A percentile compares a stretch with the other conserved stretches of the same genome.
phyloP scores from a whole-genome alignment of 2,113 vertebrate species.

The Mus pahari region DNA sequence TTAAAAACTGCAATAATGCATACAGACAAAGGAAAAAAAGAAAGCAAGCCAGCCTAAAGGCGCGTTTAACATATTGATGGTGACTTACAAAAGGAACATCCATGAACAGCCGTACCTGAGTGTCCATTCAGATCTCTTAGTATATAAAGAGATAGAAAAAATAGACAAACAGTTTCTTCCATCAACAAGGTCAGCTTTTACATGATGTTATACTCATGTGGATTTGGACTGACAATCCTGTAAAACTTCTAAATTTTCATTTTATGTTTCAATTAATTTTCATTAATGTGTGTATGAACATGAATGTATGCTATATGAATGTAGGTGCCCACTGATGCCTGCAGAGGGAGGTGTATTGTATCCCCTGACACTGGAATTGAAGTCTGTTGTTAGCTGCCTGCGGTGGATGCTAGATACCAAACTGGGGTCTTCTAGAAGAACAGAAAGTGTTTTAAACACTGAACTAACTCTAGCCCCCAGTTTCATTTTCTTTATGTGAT shows the following conservation, averaged over 20 bases:
- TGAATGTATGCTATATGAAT: too few relatives aligned
- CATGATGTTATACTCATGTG: neutral
- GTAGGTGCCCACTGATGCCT: too few relatives aligned
- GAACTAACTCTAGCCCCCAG: neutral
- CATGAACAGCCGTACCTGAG: constrained; percentile 32
- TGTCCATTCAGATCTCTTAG: neutral
- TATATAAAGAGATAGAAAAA: constrained; percentile 23
- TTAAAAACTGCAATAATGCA: constrained; percentile 74
- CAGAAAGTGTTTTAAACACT: neutral
- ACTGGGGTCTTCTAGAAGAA: neutral
- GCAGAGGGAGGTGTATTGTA: too few relatives aligned
- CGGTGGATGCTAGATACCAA: neutral
- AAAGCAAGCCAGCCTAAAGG: constrained; percentile 1
- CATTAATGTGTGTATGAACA: neutral
- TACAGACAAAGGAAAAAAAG: constrained; percentile 52
- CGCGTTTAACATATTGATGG: constrained; percentile 21
- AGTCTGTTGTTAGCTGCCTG: neutral
- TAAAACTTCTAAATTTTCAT: constrained; percentile 33
- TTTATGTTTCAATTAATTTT: neutral
- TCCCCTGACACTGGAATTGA: neutral
- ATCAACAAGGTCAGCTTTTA: constrained; percentile 35
- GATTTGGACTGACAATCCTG: neutral
- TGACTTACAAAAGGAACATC: constrained; percentile 32
- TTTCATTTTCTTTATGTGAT: constrained; percentile 24
- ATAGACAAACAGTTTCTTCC: neutral